Evolutionary conservation across 2,797 vertebrate species (phyloP), one percentile per base, ranked within the genome.

Genomic region (Eleutherodactylus coqui): DNA sequence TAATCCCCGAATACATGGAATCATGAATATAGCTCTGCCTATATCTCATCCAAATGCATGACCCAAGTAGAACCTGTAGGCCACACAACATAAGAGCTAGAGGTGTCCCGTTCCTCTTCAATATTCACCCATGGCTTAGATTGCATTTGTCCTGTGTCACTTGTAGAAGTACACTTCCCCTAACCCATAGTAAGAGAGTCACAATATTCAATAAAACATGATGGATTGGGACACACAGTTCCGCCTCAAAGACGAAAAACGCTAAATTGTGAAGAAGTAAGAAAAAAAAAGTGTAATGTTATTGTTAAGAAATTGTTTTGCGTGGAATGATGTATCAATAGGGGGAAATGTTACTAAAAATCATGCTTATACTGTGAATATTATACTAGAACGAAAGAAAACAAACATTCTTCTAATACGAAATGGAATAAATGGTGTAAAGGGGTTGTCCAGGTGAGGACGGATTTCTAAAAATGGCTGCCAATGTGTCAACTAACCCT

Each of bases 71-170:
- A 41, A 19, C 38, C 43, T 53, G 64, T 80, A 64, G 80, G 80
- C 43, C 62, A 77, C 49, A 32, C 17, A 82, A 51, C 69, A 29
- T n/a, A 64, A 49, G 64, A 34, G 32, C n/a, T 21, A 51, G 32
- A 24, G 58, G 32, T 80, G 49, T 34, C 58, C 27, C 27, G 14
- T 16, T 38, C 3, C 53, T 53, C 14, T 51, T 84, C 29, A 80
- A 84, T 87, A 87, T 87, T 79, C 36, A 87, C 5, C 34, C 9
- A 0, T 8, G 45, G 53, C 45, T 84, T 76, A 62, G 34, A 58
- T 87, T 84, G 53, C 86, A 58, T 76, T 79, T 87, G 86, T 84
- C 32, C 86, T 79, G 49, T 84, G 14, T 62, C 32, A 51, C 51
- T 32, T 51, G 41, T 43, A 36, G 55, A 38, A 27, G 24, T 72